These are phyloP conservation scores for Ichneumoninae sp. DNA, from an alignment of 2,888 invertebrate species.

Conservation along the genomic window DNA sequence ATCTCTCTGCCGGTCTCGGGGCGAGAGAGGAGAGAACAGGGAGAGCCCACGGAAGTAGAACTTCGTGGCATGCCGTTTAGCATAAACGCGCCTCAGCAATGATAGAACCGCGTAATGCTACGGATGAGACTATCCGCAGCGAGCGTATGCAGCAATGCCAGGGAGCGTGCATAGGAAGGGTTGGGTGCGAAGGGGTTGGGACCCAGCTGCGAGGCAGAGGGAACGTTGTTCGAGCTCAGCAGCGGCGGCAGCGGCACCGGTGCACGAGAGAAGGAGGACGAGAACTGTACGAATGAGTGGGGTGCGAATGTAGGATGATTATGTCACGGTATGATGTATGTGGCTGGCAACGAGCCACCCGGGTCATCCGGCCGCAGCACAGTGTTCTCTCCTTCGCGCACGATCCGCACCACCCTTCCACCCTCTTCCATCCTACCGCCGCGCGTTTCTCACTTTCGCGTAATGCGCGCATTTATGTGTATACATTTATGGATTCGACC, in stretches of 20 bases:
- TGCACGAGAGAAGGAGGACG: slow-evolving; percentile 65
- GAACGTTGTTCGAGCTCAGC: slow-evolving; percentile 12
- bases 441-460: slow-evolving; percentile 17
- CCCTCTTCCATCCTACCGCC: background rate
- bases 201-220: slow-evolving; percentile 12
- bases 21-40: background rate
- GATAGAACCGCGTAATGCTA: slow-evolving; percentile 75
- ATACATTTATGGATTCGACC: slow-evolving; percentile 4
- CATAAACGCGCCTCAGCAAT: slow-evolving; percentile 72
- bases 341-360: slow-evolving; percentile 78
- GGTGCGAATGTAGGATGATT: slow-evolving; percentile 79
- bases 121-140: slow-evolving; percentile 72
- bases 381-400: slow-evolving; percentile 24
- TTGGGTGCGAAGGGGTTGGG: slow-evolving; percentile 27
- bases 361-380: slow-evolving; percentile 67
- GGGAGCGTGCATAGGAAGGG: slow-evolving; percentile 53
- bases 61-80: slow-evolving; percentile 70
- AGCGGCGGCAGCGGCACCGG: slow-evolving; percentile 1
- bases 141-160: slow-evolving; percentile 73
- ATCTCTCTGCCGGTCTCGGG: no score
- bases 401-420: background rate
- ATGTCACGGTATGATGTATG: slow-evolving; percentile 80
- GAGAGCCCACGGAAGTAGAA: slow-evolving; percentile 69
- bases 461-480: background rate
- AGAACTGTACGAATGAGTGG: slow-evolving; percentile 74